Conservation (phyloP, 2,888 invertebrate species). For the Sialis fuliginosa region DNA sequence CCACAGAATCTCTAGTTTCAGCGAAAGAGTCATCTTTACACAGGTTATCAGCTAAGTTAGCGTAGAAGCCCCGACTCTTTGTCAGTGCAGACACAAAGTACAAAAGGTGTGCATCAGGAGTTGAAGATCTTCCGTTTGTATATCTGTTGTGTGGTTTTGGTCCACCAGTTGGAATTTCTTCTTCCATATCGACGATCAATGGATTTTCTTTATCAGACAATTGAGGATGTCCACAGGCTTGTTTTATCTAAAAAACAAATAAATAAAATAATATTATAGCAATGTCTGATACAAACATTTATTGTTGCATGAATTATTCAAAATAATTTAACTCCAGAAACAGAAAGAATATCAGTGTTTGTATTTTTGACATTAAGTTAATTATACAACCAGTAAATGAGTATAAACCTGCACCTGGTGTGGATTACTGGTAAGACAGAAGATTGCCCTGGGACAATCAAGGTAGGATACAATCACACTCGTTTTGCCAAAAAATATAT, state of each 20-base stretch:
- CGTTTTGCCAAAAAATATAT: too few species aligned
- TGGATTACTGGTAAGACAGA: too few species aligned
- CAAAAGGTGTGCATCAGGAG: constrained; percentile 43
- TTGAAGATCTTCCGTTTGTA: constrained; percentile 32
- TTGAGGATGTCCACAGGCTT: constrained; percentile 28
- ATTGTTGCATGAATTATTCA: too few species aligned
- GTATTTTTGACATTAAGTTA: too few species aligned
- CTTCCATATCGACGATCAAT: constrained; percentile 10
- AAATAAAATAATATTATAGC: constrained; percentile 4
- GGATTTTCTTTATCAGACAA: constrained; percentile 18
- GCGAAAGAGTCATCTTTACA: constrained; percentile 58
- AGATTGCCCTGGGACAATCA: too few species aligned
- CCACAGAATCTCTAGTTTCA: constrained; percentile 41
- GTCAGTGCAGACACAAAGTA: constrained; percentile 46
- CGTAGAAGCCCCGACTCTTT: constrained; percentile 67
- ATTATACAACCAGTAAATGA: too few species aligned
- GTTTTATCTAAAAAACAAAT: constrained; percentile 29
- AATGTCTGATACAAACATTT: neutral
- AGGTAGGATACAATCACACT: too few species aligned
- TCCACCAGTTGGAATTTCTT: neutral
- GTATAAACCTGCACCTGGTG: too few species aligned
- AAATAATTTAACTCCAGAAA: too few species aligned
- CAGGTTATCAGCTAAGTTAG: constrained; percentile 59
- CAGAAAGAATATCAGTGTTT: too few species aligned
- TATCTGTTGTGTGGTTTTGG: constrained; percentile 19